Percentiles rank a stretch among this genome's conserved stretches.
phyloP scores from a whole-genome alignment of 2,888 invertebrate genomes.

The Drosophila suboccidentalis region DNA sequence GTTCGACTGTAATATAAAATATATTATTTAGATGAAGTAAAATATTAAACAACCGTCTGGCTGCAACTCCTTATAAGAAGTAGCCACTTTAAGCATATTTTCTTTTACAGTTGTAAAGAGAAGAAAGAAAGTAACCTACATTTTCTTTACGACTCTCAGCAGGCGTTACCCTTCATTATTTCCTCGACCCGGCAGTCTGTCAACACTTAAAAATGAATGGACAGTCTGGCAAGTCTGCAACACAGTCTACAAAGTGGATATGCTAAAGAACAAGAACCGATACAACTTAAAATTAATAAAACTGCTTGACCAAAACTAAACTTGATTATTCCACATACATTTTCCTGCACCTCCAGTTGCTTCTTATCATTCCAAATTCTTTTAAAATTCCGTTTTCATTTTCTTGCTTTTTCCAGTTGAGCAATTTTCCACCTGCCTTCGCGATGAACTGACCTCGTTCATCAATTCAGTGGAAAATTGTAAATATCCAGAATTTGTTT shows the following conservation, averaged over 20 bases:
- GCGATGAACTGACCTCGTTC: not conserved
- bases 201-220: not conserved
- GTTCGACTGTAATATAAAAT: no score
- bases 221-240: not conserved
- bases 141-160: not conserved
- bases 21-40: not conserved
- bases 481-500: conserved; percentile 7
- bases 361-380: conserved; percentile 5
- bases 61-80: not conserved
- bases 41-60: not conserved
- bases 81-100: not conserved
- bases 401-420: conserved; percentile 2
- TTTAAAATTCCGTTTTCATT: conserved; percentile 5
- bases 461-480: conserved; percentile 4
- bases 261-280: not conserved
- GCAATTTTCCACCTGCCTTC: conserved; percentile 28
- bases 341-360: conserved; percentile 1
- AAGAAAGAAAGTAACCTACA: not conserved
- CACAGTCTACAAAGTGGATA: not conserved
- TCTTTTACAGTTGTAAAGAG: not conserved
- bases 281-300: not conserved
- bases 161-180: not conserved
- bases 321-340: not conserved
- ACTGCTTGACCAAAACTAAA: not conserved
- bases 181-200: no score